Percentiles rank a stretch among this genome's conserved stretches.
Evolutionary conservation across 1,140 invertebrate genomes (phyloP).

Genomic region (Heliothis virescens): DNA sequence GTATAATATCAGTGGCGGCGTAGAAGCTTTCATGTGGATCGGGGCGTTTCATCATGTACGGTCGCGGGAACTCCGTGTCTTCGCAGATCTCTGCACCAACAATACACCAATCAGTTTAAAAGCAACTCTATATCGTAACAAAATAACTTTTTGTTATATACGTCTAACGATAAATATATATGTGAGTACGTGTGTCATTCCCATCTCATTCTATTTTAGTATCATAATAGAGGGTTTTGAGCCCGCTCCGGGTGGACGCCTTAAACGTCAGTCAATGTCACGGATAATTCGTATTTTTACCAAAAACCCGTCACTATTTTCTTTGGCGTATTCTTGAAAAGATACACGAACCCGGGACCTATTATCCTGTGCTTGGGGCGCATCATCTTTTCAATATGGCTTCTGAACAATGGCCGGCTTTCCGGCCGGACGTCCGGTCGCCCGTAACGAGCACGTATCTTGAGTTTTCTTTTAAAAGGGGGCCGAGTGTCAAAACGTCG

Average conservation of each 20-base stretch:
- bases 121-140: not conserved
- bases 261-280: constrained; percentile 45
- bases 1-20: constrained; percentile 90
- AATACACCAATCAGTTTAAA: constrained; percentile 3
- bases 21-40: constrained; percentile 89
- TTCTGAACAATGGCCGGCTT: constrained; percentile 75
- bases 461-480: constrained; percentile 66
- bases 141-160: not conserved
- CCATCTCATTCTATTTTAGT: constrained; percentile 6
- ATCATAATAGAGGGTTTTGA: constrained; percentile 7
- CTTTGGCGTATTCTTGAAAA: constrained; percentile 41
- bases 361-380: constrained; percentile 70
- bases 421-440: constrained; percentile 72
- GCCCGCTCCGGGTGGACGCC: not conserved
- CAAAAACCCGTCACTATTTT: constrained; percentile 44
- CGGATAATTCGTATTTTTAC: constrained; percentile 43
- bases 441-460: constrained; percentile 72
- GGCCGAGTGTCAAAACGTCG: constrained; percentile 34
- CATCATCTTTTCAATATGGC: constrained; percentile 79
- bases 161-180: not conserved
- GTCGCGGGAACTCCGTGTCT: constrained; percentile 77
- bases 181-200: constrained; percentile 20
- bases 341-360: constrained; percentile 54
- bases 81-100: constrained; percentile 78
- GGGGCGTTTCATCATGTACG: constrained; percentile 83